Evolutionary conservation across 2,888 invertebrate genomes (phyloP), one percentile per base, ranked within the genome.

Genomic region (Amorpha juglandis): DNA sequence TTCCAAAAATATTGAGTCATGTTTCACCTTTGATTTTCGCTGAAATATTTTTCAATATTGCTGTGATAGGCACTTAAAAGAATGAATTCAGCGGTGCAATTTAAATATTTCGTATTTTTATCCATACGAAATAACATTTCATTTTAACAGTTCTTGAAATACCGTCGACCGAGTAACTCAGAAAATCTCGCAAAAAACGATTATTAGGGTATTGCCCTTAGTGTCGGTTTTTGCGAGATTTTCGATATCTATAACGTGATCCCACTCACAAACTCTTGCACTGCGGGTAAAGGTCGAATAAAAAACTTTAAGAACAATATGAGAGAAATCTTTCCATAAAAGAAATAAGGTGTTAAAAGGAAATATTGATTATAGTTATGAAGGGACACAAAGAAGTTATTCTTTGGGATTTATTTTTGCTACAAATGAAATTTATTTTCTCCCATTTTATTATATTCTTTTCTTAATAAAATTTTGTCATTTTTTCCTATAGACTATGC

Each of bases 361-460:
- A 58, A 55, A 42, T 58, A 16, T 58, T 58, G 38, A 58, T 58
- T 58, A 42, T 58, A 38, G 38, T 38, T 19, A 55, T 55, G 55
- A 55, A 19, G 19, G 19, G 42, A 42, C 38, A 58, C 16, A 58
- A 58, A 4, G 38, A 42, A 11, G 45, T 14, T 45, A 45, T 45
- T 58, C 11, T 35, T 55, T 38, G 1, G 38, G 35, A 16, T 58
- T 58, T 33, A 35, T 33, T n/a, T 21, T n/a, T 33, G 33, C 53
- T 14, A 12, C 6, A 12, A 1, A 45, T 14, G n/a, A 52, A 52
- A 2, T 52, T n/a, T 53, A 27, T 42, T 16, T 42, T 16, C 4
- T 12, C 19, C 1, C 6, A 19, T 19, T 58, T 6, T 58, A 19
- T 58, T 42, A 9, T 58, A 21, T 16, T 42, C 11, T 6, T 9